Percentiles rank a stretch among this genome's conserved stretches.
These are phyloP conservation scores for Ichneumon xanthorius DNA, from an alignment of 2,888 invertebrate species.

Conservation along the genomic window DNA sequence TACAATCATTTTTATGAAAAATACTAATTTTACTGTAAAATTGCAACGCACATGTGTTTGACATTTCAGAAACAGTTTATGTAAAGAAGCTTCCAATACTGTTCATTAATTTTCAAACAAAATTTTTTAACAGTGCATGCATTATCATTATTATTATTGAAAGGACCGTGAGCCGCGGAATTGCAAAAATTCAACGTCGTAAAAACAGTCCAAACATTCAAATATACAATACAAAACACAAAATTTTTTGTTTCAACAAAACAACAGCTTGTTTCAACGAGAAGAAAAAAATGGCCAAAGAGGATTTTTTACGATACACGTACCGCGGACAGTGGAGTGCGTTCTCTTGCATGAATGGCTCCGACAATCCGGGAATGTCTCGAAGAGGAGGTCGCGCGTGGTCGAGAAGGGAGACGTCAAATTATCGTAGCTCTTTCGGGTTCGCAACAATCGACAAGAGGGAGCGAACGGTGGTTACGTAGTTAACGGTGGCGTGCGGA, in stretches of 20 bases:
- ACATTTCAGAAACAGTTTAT: too few relatives aligned
- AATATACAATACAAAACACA: too few relatives aligned
- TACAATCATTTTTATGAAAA: too few relatives aligned
- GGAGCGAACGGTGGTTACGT: slow-evolving; percentile 34
- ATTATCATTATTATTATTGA: too few relatives aligned
- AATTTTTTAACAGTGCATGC: too few relatives aligned
- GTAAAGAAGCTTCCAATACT: too few relatives aligned
- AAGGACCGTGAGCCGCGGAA: neutral
- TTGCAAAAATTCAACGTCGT: slow-evolving; percentile 23
- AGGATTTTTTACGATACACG: neutral
- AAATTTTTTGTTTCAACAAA: too few relatives aligned
- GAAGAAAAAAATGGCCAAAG: too few relatives aligned
- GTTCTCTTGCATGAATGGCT: neutral
- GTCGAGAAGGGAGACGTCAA: slow-evolving; percentile 1
- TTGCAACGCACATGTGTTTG: too few relatives aligned
- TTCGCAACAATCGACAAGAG: slow-evolving; percentile 40
- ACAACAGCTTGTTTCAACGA: too few relatives aligned
- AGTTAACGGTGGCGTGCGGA: slow-evolving; percentile 37
- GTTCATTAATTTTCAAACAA: too few relatives aligned
- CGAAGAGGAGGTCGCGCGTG: slow-evolving; percentile 28
- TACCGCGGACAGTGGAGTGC: neutral
- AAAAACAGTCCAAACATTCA: neutral
- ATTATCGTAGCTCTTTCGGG: slow-evolving; percentile 30
- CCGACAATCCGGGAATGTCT: slow-evolving; percentile 13
- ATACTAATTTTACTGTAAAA: too few relatives aligned